Evolutionary conservation across 1,140 invertebrate genomes (phyloP), one percentile per base, ranked within the genome.

Genomic region (Hyphantria cunea): DNA sequence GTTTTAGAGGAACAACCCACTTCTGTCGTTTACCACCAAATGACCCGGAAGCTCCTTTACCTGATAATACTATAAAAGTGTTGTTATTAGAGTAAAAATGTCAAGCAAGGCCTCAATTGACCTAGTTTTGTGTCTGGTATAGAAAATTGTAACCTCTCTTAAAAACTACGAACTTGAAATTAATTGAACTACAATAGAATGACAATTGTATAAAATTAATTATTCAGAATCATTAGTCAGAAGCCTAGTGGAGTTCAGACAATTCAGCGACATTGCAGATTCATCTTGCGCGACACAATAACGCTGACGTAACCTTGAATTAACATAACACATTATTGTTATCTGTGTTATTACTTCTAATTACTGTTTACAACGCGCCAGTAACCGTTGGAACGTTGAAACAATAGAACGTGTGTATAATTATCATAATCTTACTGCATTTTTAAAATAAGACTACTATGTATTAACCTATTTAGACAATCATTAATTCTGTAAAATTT

Each of bases 261-360:
- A 31, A 47, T 55, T 41, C 17, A 25, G 17, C 17, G 17, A 25
- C 17, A 25, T 25, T 25, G 17, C 17, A 37, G 61, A 54, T 45
- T 68, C 50, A 61, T 64, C 56, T 52, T 56, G 37, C n/a, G 37
- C 8, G 37, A 25, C 17, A 49, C 56, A 64, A 59, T 55, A 54
- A 55, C 41, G 37, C 37, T 14, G 67, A 65, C 55, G 58, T 65
- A 70, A 53, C 75, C 75, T 78, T 78, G 70, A 67, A 73, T 76
- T 76, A 73, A 73, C 61, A 70, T 76, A 73, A 73, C 61, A 70
- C 39, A 64, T 65, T 66, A 54, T 66, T 67, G 70, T 67, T 65
- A 66, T 67, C 53, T 64, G 37, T 49, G 66, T 58, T 61, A 60
- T 66, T 62, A 61, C 50, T 48, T 61, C 51, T 67, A 60, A 71